Evolutionary conservation across 2,113 vertebrate species (phyloP).

Genomic region (Cyprinodon variegatus): DNA sequence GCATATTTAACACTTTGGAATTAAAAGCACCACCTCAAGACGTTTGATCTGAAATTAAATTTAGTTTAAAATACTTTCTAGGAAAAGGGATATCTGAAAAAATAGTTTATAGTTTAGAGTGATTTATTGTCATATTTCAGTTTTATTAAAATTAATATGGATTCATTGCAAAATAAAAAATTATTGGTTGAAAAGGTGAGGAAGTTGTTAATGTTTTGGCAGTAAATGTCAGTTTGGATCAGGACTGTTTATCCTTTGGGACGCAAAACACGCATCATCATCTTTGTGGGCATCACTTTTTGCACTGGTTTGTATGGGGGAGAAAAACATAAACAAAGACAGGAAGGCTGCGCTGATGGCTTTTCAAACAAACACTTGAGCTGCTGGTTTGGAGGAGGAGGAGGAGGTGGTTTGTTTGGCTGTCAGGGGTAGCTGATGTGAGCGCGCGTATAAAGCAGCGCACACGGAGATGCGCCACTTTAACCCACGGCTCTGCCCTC

Average conservation of each 20-base stretch:
- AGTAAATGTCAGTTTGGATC: slow-evolving; percentile 59
- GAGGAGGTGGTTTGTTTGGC: slow-evolving; percentile 45
- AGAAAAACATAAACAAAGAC: slow-evolving; percentile 34
- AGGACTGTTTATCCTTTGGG: slow-evolving; percentile 62
- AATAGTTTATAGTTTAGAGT: too few relatives aligned
- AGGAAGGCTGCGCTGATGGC: slow-evolving; percentile 24
- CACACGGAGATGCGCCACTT: slow-evolving; percentile 69
- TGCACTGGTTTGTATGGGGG: slow-evolving; percentile 10
- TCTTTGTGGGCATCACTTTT: slow-evolving; percentile 52
- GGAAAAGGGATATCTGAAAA: too few relatives aligned
- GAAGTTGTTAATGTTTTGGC: slow-evolving; percentile 26
- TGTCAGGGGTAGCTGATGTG: slow-evolving; percentile 68
- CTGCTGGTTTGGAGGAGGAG: slow-evolving; percentile 10
- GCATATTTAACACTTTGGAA: too few relatives aligned
- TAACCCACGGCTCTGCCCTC: slow-evolving; percentile 70
- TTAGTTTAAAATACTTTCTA: too few relatives aligned
- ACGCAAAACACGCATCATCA: not conserved
- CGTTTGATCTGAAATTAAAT: too few relatives aligned
- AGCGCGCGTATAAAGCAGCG: slow-evolving; percentile 63
- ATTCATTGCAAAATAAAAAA: too few relatives aligned
- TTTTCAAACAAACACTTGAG: slow-evolving; percentile 20
- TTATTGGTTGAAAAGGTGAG: too few relatives aligned
- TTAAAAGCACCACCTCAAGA: too few relatives aligned
- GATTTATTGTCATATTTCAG: too few relatives aligned
- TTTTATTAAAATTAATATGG: too few relatives aligned